Evolutionary conservation across 1,140 invertebrate genomes (phyloP), one percentile per base, ranked within the genome.

Genomic region (Tyrophagus putrescentiae): DNA sequence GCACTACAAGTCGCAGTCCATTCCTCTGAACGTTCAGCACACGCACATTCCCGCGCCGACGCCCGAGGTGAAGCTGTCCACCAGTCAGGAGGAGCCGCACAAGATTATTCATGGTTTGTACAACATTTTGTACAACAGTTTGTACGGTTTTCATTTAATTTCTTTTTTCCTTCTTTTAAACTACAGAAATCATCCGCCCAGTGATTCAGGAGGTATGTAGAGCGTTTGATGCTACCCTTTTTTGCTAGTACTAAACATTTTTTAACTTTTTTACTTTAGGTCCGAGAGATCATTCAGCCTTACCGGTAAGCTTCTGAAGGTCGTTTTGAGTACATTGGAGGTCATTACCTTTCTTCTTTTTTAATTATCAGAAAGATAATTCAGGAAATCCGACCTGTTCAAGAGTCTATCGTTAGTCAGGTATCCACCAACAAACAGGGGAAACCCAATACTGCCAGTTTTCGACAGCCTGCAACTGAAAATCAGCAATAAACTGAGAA

Each of bases 1-100:
- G 2, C 57, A 59, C 27, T 59, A 42, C 39, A 18, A 61, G 60
- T 60, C 60, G 7, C 54, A 60, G 41, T 61, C 60, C n/a, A 21
- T 16, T 11, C 60, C 60, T 34, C 27, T 61, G 6, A 60, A 36
- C 13, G 60, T 61, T 9, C 57, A 60, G 42, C 60, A 61, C n/a
- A 60, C 60, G 23, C 60, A 61, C 57, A 28, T 61, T 60, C 60
- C 60, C 6, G 56, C 29, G 23, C 57, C 29, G 21, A 34, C 16
- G n/a, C 32, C 28, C 28, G 60, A 61, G 36, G 4, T 34, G 1
- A 6, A 42, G 25, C 5, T 59, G n/a, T 42, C 57, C 23, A 27
- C 41, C 16, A 45, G 41, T 11, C 41, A 59, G 25, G 57, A 59
- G n/a, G 39, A 59, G 21, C 39, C 57, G 25, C 57, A 59, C 39